Conservation (phyloP, 1,140 invertebrate species). For the Ganaspis sp. region DNA sequence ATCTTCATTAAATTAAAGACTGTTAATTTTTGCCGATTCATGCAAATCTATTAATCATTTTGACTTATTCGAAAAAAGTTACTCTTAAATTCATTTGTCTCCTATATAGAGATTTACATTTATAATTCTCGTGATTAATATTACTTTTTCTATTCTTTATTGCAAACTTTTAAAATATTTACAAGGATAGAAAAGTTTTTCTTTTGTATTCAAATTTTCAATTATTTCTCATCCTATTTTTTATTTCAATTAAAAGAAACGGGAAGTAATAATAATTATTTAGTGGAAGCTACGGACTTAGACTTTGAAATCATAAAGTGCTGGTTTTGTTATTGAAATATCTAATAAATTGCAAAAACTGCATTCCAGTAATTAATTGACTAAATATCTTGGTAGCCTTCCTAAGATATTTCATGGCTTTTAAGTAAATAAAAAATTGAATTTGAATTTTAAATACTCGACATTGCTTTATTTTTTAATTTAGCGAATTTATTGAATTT, state of each 20-base stretch:
- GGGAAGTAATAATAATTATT: neutral
- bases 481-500: too few relatives aligned
- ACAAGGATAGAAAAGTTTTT: too few relatives aligned
- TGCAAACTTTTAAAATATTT: too few relatives aligned
- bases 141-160: too few relatives aligned
- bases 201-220: neutral
- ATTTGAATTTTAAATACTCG: neutral
- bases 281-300: neutral
- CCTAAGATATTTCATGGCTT: neutral
- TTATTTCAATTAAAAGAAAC: neutral
- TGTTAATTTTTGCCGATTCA: too few relatives aligned
- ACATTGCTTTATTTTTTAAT: neutral
- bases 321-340: neutral
- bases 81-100: too few relatives aligned
- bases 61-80: too few relatives aligned
- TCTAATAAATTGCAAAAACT: neutral
- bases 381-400: neutral
- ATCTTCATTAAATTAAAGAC: too few relatives aligned
- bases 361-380: neutral
- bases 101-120: too few relatives aligned
- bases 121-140: too few relatives aligned
- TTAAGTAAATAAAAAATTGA: neutral
- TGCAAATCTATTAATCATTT: too few relatives aligned
- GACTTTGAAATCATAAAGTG: neutral
- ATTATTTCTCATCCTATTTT: neutral